Evolutionary conservation across 2,113 vertebrate species (phyloP), one percentile per base, ranked within the genome.

Genomic region (Engraulis encrasicolus): DNA sequence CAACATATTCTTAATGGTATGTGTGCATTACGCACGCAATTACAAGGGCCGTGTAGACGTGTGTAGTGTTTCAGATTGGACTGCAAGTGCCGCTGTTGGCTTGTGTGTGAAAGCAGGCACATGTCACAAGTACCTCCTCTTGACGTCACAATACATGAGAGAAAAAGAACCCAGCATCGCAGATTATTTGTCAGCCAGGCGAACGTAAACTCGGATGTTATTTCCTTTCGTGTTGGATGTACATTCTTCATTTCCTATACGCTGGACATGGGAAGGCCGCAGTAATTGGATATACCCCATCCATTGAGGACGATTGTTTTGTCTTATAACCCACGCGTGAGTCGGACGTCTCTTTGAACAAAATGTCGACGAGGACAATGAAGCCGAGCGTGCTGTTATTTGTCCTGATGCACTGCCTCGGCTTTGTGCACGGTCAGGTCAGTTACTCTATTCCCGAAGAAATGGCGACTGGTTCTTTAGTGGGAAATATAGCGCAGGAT

Each of bases 51-150:
- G 40, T 45, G 40, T 45, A 45, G 40, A 45, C 9, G 15, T 0
- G 19, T 82, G 93, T 90, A 95, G 91, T 95, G 93, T 94, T 94
- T 93, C 40, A 92, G 40, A 91, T 87, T 89, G 91, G 89, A 93
- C 95, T 95, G 90, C 94, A 86, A 89, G 96, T 91, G 95, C 91
- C 95, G 95, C 95, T 96, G 95, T 96, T 93, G 95, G 89, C 93
- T 94, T 94, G 92, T 93, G 92, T 50, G 2, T 6, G 18, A 15
- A 17, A 37, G 45, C 77, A 6, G n/a, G 36, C 1, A 49, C 12
- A 0, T 45, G 14, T n/a, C 19, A 0, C 1, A 38, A 7, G 7
- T 15, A 17, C 58, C 37, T 79, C 52, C 14, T 20, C 17, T 1
- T 18, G 17, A 54, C 52, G 52, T 54, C 52, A 54, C 52, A 54